Percentiles rank a stretch among this genome's conserved stretches.
Evolutionary conservation across 2,888 invertebrate genomes (phyloP).

Genomic region (Diarsia mendica): DNA sequence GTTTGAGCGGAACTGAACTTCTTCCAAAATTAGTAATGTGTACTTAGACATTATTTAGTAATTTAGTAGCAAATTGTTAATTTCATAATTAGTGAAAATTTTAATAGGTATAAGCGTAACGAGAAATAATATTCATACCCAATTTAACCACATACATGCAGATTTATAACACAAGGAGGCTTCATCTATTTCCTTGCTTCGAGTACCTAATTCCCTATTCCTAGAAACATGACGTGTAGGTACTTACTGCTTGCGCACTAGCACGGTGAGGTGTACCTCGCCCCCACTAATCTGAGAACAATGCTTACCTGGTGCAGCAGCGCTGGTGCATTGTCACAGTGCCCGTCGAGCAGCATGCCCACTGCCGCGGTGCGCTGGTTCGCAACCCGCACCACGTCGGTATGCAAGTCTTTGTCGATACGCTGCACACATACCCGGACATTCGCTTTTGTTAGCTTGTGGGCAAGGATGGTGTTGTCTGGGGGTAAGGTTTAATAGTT

Average conservation of each 20-base stretch:
- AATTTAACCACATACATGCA: no score
- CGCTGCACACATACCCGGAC: conserved; percentile 68
- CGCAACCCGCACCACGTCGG: conserved; percentile 61
- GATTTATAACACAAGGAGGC: not conserved
- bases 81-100: not conserved
- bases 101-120: not conserved
- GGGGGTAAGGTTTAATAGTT: conserved; percentile 17
- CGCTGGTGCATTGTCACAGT: conserved; percentile 65
- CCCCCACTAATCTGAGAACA: not conserved
- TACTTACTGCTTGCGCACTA: not conserved
- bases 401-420: conserved; percentile 51
- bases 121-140: not conserved
- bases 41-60: not conserved
- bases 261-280: not conserved
- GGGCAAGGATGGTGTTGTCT: conserved; percentile 64
- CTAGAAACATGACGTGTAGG: not conserved
- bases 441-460: conserved; percentile 59
- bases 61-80: not conserved
- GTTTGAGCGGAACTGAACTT: not conserved
- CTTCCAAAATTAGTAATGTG: no score
- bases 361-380: conserved; percentile 69
- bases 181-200: not conserved
- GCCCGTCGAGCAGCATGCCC: conserved; percentile 75
- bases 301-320: conserved; percentile 72
- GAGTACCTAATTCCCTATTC: not conserved